Evolutionary conservation across 2,797 vertebrate species (phyloP).

Genomic region (Megaceryle alcyon): DNA sequence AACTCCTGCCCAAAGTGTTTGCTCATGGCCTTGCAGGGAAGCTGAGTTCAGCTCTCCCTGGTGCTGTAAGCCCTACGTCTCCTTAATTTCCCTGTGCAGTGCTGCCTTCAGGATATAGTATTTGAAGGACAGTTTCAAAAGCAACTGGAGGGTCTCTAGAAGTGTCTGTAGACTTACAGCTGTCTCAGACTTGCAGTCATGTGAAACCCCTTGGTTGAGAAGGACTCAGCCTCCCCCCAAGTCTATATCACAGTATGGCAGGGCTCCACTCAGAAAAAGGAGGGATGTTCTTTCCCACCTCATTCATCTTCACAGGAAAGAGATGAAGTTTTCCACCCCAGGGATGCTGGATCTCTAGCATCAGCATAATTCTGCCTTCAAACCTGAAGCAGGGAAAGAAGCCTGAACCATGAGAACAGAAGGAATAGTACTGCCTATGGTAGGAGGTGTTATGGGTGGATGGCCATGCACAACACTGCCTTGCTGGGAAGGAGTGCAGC

Average conservation of each 20-base stretch:
- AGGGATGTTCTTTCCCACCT: not conserved
- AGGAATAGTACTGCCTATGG: not conserved
- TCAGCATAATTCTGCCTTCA: not conserved
- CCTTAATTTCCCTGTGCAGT: not conserved
- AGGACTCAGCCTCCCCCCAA: not conserved
- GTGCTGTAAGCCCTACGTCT: not conserved
- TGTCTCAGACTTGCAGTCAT: not conserved
- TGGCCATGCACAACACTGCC: not conserved
- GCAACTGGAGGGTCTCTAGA: not conserved
- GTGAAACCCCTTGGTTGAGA: rapidly evolving
- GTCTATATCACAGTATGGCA: not conserved
- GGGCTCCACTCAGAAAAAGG: not conserved
- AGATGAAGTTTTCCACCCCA: not conserved
- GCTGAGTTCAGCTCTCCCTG: not conserved
- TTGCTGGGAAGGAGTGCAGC: rapidly evolving
- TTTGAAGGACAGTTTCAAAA: not conserved
- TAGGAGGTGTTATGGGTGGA: not conserved
- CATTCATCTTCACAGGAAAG: not conserved
- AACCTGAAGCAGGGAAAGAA: not conserved
- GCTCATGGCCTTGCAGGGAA: not conserved
- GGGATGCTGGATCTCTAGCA: not conserved
- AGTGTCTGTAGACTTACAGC: not conserved
- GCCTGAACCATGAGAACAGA: not conserved
- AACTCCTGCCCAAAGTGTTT: not conserved
- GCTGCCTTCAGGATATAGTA: not conserved